Percentiles rank a stretch among this genome's conserved stretches.
phyloP scores from a whole-genome alignment of 1,140 invertebrate species.

The Condylostylus longicornis region DNA sequence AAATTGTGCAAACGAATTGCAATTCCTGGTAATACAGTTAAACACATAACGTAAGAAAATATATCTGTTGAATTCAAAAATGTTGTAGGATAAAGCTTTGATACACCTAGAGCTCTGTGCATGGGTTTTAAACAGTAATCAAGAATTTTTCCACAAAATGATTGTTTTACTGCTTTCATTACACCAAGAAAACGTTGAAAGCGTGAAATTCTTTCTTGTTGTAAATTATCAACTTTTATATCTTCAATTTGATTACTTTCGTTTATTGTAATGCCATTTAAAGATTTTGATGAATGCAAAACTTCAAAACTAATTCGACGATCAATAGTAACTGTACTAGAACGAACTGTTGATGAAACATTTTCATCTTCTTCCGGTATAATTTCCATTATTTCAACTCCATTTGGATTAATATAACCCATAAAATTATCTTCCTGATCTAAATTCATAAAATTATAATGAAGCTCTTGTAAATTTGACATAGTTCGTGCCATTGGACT shows the following conservation, averaged over 20 bases:
- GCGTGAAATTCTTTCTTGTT: no score
- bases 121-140: conserved; percentile 25
- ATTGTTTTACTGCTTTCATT: no score
- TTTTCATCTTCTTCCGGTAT: conserved; percentile 28
- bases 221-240: no score
- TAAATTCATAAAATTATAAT: conserved; percentile 22
- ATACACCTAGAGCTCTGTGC: conserved; percentile 22
- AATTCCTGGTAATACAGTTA: conserved; percentile 24
- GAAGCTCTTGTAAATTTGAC: conserved; percentile 17
- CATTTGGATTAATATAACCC: conserved; percentile 29
- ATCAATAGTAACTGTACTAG: conserved; percentile 27
- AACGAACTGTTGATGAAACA: conserved; percentile 24
- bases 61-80: conserved; percentile 26
- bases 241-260: conserved; percentile 15
- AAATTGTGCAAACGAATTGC: conserved; percentile 25
- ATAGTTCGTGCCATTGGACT: conserved; percentile 14
- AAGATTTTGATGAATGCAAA: conserved; percentile 10
- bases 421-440: conserved; percentile 27
- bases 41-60: conserved; percentile 30
- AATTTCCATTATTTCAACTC: conserved; percentile 30
- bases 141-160: conserved; percentile 23
- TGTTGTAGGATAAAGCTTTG: conserved; percentile 25
- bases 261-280: neutral
- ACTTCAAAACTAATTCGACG: conserved; percentile 13
- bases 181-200: conserved; percentile 22